phyloP scores from a whole-genome alignment of 2,888 invertebrate genomes.

The Pristionchus exspectatus region DNA sequence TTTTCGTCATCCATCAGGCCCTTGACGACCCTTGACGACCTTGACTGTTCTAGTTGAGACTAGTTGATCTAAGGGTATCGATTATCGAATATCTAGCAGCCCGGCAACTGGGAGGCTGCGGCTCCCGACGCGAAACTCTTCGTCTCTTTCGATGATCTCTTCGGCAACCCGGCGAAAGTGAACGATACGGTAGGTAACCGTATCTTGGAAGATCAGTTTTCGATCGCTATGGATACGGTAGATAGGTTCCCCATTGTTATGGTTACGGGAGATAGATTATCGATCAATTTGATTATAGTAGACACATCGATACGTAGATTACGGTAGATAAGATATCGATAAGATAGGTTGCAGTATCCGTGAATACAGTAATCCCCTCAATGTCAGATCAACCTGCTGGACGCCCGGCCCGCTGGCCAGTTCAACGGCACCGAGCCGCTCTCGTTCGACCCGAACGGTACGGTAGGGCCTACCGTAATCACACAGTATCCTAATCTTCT shows the following conservation, averaged over 20 bases:
- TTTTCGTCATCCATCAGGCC: no score
- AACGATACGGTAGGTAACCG: conserved; percentile 23
- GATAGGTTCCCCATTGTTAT: not conserved
- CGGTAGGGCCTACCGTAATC: not conserved
- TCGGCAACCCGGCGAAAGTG: conserved; percentile 42
- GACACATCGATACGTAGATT: no score
- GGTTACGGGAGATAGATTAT: not conserved
- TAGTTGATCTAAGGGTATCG: not conserved
- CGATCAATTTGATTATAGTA: no score
- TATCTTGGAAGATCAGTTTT: not conserved
- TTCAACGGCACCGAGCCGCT: conserved; percentile 54
- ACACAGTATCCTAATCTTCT: not conserved
- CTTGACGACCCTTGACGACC: no score
- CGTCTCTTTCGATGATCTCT: conserved; percentile 46
- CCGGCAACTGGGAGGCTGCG: conserved; percentile 27
- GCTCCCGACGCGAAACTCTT: not conserved
- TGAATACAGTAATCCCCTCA: not conserved
- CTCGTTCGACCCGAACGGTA: conserved; percentile 53
- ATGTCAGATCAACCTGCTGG: conserved; percentile 49
- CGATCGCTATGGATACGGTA: not conserved
- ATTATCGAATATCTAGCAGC: not conserved
- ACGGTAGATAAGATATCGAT: not conserved
- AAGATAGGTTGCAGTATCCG: not conserved
- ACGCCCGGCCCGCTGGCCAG: conserved; percentile 52
- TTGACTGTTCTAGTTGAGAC: not conserved